A percentile compares a stretch with the other conserved stretches of the same genome.
These are phyloP conservation scores for Myotis davidii DNA, from an alignment of 2,113 vertebrate species.

Conservation along the genomic window DNA sequence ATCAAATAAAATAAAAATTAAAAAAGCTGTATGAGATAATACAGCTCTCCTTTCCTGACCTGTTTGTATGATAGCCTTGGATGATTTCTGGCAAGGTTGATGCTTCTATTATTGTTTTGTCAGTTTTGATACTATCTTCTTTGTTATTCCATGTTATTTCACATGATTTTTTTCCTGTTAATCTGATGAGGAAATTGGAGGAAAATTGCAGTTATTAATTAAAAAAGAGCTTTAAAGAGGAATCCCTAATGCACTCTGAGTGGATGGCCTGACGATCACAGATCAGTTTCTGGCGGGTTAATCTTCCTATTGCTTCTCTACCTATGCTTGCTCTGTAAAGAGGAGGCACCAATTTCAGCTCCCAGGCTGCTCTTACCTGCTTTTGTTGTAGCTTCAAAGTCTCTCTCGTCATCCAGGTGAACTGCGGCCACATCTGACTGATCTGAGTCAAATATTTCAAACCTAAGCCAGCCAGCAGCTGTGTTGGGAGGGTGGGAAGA, in stretches of 20 bases:
- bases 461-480: not conserved
- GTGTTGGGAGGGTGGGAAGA: not conserved
- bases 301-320: conserved; percentile 57
- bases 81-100: not conserved
- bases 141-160: not conserved
- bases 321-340: conserved; percentile 50
- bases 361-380: not conserved
- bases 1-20: too few relatives aligned
- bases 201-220: not conserved
- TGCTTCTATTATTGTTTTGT: not conserved
- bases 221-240: not conserved
- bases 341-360: not conserved
- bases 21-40: not conserved
- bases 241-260: conserved; percentile 11
- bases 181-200: not conserved
- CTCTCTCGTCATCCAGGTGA: not conserved
- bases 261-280: conserved; percentile 47
- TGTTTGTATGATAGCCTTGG: too few relatives aligned
- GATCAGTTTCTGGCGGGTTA: conserved; percentile 47
- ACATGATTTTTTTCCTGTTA: not conserved
- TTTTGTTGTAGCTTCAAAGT: not conserved
- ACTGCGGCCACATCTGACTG: not conserved
- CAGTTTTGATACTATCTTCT: not conserved
- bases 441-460: not conserved
- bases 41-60: not conserved